These are phyloP conservation scores for Alsophila aescularia DNA, from an alignment of 2,888 invertebrate genomes.

Conservation along the genomic window DNA sequence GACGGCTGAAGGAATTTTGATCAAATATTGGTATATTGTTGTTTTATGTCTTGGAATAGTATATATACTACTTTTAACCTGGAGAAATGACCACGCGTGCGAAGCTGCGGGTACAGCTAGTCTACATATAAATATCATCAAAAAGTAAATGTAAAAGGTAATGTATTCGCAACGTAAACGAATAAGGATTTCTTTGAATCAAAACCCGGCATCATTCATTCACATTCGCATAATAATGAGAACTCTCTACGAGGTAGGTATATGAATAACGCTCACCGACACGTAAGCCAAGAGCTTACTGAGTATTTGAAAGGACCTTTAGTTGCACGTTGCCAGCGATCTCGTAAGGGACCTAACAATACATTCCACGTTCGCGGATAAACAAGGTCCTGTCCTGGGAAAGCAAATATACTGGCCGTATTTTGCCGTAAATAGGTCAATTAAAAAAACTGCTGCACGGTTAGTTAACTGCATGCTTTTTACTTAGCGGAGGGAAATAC, in stretches of 20 bases:
- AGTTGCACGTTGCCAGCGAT: constrained; percentile 10
- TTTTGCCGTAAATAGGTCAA: constrained; percentile 43
- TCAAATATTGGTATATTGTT: no score
- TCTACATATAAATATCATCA: not conserved
- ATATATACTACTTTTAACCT: no score
- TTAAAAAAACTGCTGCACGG: constrained; percentile 43
- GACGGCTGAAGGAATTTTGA: no score
- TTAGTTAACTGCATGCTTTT: constrained; percentile 14
- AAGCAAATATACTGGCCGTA: constrained; percentile 40
- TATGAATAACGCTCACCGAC: constrained; percentile 11
- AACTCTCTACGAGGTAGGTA: constrained; percentile 7
- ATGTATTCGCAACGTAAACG: constrained; percentile 9
- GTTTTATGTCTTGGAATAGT: no score
- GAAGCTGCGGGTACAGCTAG: no score
- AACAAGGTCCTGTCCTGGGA: constrained; percentile 23
- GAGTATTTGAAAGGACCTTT: constrained; percentile 11
- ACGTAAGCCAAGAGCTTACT: constrained; percentile 16
- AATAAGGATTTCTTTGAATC: constrained; percentile 18
- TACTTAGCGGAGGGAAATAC: not conserved
- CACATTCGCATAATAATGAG: constrained; percentile 18
- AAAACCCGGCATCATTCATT: constrained; percentile 16
- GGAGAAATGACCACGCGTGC: no score
- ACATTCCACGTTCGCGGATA: constrained; percentile 16
- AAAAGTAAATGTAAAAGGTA: constrained; percentile 3
- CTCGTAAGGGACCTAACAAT: constrained; percentile 14